A percentile compares a stretch with the other conserved stretches of the same genome.
Evolutionary conservation across 2,113 vertebrate genomes (phyloP).

Genomic region (Corydoras maculifer): DNA sequence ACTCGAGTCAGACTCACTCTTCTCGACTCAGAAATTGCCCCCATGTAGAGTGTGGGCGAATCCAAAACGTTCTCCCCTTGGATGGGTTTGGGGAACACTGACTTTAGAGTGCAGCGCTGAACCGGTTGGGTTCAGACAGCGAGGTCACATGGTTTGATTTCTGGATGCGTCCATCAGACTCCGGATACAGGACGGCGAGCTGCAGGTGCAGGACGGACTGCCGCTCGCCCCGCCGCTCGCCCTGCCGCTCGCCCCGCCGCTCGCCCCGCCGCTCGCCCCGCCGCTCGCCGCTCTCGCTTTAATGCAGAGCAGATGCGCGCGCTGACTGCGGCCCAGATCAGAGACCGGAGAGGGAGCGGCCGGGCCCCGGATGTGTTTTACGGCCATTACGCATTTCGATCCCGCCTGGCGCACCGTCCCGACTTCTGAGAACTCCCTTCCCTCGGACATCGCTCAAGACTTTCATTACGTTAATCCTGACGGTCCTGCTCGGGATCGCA

Average conservation of each 20-base stretch:
- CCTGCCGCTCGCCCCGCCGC: conserved; percentile 38
- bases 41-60: no score
- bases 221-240: conserved; percentile 18
- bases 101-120: no score
- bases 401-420: background rate
- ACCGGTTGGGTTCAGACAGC: no score
- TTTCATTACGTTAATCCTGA: conserved; percentile 24
- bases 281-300: conserved; percentile 34
- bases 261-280: conserved; percentile 29
- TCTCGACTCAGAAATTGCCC: no score
- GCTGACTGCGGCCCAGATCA: conserved; percentile 20
- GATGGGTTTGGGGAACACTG: no score
- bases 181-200: conserved; percentile 16
- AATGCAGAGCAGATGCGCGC: conserved; percentile 30
- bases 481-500: conserved; percentile 12
- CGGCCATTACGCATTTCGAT: conserved; percentile 16
- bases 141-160: no score
- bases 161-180: background rate
- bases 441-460: conserved; percentile 1
- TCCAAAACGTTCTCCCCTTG: no score
- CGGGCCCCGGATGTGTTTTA: conserved; percentile 13
- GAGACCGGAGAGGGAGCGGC: background rate
- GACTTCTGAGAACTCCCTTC: background rate
- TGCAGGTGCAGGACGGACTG: conserved; percentile 38
- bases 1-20: no score